Percentiles rank a stretch among this genome's conserved stretches.
Evolutionary conservation across 1,140 invertebrate genomes (phyloP).

Genomic region (Hycleus cichorii): DNA sequence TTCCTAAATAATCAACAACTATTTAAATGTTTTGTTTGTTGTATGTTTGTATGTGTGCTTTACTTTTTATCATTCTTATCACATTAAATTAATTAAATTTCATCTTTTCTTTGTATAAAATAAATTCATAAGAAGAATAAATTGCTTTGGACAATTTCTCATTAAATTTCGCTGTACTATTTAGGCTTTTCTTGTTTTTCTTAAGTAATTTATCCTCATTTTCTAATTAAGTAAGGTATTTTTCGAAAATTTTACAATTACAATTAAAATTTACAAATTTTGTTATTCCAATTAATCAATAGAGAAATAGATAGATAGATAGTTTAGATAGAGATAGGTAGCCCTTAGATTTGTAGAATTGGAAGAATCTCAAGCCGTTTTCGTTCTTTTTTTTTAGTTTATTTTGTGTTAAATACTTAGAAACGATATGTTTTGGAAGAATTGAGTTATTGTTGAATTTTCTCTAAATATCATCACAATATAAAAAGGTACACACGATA

Average conservation of each 20-base stretch:
- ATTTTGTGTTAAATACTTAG: constrained; percentile 9
- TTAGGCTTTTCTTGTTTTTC: constrained; percentile 19
- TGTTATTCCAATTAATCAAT: no score
- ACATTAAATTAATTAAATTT: constrained; percentile 9
- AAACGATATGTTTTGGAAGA: constrained; percentile 22
- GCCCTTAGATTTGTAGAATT: constrained; percentile 18
- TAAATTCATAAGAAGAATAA: constrained; percentile 23
- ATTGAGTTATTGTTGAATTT: constrained; percentile 1
- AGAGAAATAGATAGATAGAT: no score
- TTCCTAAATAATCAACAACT: no score
- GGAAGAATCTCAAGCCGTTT: constrained; percentile 29
- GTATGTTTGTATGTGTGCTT: not conserved
- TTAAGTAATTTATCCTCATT: constrained; percentile 13
- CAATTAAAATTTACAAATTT: no score
- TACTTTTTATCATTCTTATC: constrained; percentile 4
- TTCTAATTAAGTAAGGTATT: constrained; percentile 10
- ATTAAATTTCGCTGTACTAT: constrained; percentile 23
- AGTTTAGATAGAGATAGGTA: not conserved
- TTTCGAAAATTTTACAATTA: not conserved
- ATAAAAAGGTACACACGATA: not conserved
- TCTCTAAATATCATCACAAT: not conserved
- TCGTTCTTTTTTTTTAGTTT: not conserved
- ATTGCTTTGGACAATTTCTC: constrained; percentile 25
- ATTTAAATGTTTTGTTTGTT: no score
- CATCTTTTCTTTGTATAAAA: constrained; percentile 13